These are phyloP conservation scores for Tryphoninae sp. DNA, from an alignment of 2,888 invertebrate species.

Conservation along the genomic window DNA sequence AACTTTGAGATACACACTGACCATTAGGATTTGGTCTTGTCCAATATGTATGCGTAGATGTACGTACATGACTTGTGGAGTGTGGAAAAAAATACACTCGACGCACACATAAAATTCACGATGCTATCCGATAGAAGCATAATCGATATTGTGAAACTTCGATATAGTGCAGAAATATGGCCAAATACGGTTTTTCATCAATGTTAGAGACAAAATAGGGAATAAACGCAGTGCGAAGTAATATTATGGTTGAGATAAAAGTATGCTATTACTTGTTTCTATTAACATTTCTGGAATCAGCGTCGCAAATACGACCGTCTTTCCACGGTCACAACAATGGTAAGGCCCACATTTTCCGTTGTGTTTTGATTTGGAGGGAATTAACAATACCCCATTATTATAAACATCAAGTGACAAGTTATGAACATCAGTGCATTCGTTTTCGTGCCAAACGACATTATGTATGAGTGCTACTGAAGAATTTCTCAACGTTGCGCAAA, in stretches of 20 bases:
- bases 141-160: slow-evolving; percentile 72
- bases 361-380: slow-evolving; percentile 63
- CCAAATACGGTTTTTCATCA: slow-evolving; percentile 65
- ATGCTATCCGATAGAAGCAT: slow-evolving; percentile 63
- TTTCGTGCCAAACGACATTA: slow-evolving; percentile 2
- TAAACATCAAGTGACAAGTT: background rate
- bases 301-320: slow-evolving; percentile 87
- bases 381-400: background rate
- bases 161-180: slow-evolving; percentile 68
- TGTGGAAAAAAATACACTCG: slow-evolving; percentile 26
- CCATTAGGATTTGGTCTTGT: background rate
- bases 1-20: background rate
- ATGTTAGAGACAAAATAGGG: slow-evolving; percentile 58
- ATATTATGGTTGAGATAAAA: slow-evolving; percentile 83
- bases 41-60: background rate
- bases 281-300: slow-evolving; percentile 86
- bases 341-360: slow-evolving; percentile 83
- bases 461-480: slow-evolving; percentile 9
- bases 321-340: slow-evolving; percentile 89
- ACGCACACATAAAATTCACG: slow-evolving; percentile 36
- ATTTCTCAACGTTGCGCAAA: slow-evolving; percentile 15
- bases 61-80: background rate
- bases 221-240: slow-evolving; percentile 60
- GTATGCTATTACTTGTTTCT: slow-evolving; percentile 87
- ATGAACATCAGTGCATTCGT: background rate